Base-by-base conservation (phyloP, 1,140 invertebrate species). In the Linepithema humile region DNA sequence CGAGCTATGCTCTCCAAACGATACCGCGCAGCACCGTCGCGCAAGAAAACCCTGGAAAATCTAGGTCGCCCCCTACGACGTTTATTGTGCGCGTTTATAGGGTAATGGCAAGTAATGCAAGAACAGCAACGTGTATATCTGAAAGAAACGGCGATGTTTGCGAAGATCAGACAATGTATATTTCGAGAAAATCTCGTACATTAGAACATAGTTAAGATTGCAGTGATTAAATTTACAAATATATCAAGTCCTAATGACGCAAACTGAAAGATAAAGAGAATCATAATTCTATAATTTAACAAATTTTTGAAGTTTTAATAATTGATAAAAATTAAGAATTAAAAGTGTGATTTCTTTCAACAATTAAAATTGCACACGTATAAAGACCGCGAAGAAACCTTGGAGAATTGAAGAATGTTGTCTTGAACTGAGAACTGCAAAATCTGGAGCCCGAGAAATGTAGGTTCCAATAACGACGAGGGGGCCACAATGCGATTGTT, bases 1-100 rank as follows among this genome's bases (percentile, higher is more conserved):
- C 84, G 90, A 87, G 87, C 88, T n/a, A 29, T 88, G 29, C 59
- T 20, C 59, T 20, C 50, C 75, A 40, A 89, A 90, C 89, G 91
- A 84, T 84, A 80, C 83, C 84, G 73, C 48, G 73, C 48, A 62
- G 65, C 69, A 74, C 78, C 87, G 50, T 59, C 80, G 85, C 32
- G 48, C 59, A 59, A 82, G 85, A 78, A 86, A 89, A 85, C 85
- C 64, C 59, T 38, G 86, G 84, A 90, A 90, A 89, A 87, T 87
- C 85, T 89, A 83, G 88, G 84, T 70, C 86, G 70, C 50, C 35
- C 50, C 32, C 75, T 75, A 50, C 40, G 75, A 57, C 70, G 88
- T 45, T 62, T 73, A 86, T 88, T 83, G 62, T 53, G 70, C 72
- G 55, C 74, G 67, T 88, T 89, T 85, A 70, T 85, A 78, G 64